Percentiles rank a stretch among this genome's conserved stretches.
phyloP scores from a whole-genome alignment of 2,888 invertebrate species.

The Nemotelus pantherinus region DNA sequence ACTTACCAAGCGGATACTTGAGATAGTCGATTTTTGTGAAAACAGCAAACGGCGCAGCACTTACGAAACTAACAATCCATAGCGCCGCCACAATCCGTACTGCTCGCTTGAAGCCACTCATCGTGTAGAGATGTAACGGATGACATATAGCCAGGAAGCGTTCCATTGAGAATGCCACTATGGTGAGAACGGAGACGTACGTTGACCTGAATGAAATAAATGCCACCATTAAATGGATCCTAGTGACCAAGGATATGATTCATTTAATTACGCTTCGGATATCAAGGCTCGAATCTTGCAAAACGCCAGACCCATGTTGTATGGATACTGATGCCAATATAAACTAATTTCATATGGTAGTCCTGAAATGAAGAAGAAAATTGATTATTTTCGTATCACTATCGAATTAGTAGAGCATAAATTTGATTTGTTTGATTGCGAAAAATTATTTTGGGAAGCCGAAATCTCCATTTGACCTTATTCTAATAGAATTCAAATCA shows the following conservation, averaged over 20 bases:
- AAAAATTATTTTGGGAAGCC: too few species aligned
- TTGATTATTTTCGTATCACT: slow-evolving; percentile 13
- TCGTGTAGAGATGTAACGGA: slow-evolving; percentile 82
- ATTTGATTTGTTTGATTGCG: slow-evolving; percentile 7
- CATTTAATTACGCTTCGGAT: slow-evolving; percentile 80
- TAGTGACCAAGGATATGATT: slow-evolving; percentile 7
- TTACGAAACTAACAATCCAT: slow-evolving; percentile 79
- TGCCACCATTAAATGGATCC: slow-evolving; percentile 22
- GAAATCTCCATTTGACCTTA: too few species aligned
- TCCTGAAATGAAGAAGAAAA: slow-evolving; percentile 68
- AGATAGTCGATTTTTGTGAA: slow-evolving; percentile 80
- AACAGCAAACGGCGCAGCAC: slow-evolving; percentile 80
- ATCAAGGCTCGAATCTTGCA: slow-evolving; percentile 85
- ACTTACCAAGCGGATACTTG: slow-evolving; percentile 75
- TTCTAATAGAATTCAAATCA: too few species aligned
- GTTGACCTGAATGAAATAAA: slow-evolving; percentile 72
- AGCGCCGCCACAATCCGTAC: slow-evolving; percentile 79
- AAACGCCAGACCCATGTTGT: slow-evolving; percentile 79
- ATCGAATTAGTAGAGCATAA: slow-evolving; percentile 26
- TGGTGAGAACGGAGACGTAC: slow-evolving; percentile 90
- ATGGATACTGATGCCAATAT: slow-evolving; percentile 91
- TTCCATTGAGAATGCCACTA: slow-evolving; percentile 91
- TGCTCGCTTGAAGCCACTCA: slow-evolving; percentile 85
- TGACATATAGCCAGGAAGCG: slow-evolving; percentile 92
- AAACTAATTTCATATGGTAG: slow-evolving; percentile 85